These are phyloP conservation scores for Glareola pratincola DNA, from an alignment of 2,113 vertebrate species.

Conservation along the genomic window DNA sequence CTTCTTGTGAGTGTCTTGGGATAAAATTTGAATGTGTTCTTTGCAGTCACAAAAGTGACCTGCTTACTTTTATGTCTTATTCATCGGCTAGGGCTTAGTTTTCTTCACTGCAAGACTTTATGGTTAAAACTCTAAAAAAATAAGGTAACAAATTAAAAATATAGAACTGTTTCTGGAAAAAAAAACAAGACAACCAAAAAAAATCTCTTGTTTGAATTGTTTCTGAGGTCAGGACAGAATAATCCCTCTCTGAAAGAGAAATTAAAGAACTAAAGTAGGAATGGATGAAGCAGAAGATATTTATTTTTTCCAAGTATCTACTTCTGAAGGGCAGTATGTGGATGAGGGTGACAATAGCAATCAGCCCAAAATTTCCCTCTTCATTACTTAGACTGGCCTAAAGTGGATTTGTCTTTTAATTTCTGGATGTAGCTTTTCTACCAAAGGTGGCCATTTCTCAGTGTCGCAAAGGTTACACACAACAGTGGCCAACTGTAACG, in stretches of 20 bases:
- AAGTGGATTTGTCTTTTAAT: neutral
- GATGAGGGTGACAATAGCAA: neutral
- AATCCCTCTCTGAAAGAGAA: neutral
- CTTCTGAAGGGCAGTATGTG: neutral
- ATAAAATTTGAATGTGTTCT: neutral
- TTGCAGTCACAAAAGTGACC: neutral
- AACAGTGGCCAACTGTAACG: fast-evolving
- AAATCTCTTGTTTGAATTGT: neutral
- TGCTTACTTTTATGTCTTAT: neutral
- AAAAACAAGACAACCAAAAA: neutral
- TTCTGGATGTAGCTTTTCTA: neutral
- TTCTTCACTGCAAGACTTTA: neutral
- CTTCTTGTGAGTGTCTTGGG: neutral
- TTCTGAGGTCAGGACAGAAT: neutral
- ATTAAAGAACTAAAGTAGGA: neutral
- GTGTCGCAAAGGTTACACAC: neutral
- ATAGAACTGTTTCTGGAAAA: neutral
- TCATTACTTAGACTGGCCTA: neutral
- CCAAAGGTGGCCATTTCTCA: neutral
- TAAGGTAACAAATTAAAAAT: neutral
- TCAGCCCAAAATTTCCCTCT: neutral
- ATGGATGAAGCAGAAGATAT: neutral
- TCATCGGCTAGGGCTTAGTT: neutral
- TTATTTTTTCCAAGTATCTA: neutral
- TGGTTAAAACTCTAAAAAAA: neutral